Conservation (phyloP, 64 coral and sea anemone species). For the Orbicella faveolata region DNA sequence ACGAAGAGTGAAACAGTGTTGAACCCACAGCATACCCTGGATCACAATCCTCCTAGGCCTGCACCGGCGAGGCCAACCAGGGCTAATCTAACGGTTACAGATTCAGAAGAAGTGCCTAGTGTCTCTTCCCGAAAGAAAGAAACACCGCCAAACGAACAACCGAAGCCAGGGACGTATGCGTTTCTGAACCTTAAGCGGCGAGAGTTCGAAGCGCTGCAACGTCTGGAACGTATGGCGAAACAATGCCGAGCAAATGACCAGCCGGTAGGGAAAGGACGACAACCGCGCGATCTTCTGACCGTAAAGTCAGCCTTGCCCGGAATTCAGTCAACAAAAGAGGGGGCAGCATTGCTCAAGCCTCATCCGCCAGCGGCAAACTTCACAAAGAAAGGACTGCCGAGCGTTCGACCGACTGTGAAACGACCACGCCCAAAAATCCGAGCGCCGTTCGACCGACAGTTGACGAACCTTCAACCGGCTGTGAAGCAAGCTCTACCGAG, state of each 20-base stretch:
- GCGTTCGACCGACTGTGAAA: background rate
- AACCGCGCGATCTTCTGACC: background rate
- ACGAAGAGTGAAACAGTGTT: background rate
- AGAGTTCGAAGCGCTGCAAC: background rate
- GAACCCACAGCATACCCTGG: background rate
- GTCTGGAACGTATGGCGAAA: background rate
- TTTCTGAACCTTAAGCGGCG: background rate
- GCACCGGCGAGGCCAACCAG: background rate
- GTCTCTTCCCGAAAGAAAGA: background rate
- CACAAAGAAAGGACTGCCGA: background rate
- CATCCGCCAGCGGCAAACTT: background rate
- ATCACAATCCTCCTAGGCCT: background rate
- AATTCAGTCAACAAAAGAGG: background rate
- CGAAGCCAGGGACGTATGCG: background rate
- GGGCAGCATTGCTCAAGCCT: background rate
- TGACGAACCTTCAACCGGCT: background rate
- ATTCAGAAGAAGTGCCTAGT: background rate
- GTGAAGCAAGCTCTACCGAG: slow-evolving; percentile 10
- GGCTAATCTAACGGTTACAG: background rate
- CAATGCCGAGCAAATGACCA: background rate
- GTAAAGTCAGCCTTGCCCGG: slow-evolving; percentile 21
- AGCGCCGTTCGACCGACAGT: background rate
- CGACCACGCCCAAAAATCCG: background rate
- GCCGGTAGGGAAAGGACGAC: background rate
- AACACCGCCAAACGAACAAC: background rate